Base-by-base conservation (phyloP, 2,113 vertebrate genomes). In the Megatriorchis doriae region DNA sequence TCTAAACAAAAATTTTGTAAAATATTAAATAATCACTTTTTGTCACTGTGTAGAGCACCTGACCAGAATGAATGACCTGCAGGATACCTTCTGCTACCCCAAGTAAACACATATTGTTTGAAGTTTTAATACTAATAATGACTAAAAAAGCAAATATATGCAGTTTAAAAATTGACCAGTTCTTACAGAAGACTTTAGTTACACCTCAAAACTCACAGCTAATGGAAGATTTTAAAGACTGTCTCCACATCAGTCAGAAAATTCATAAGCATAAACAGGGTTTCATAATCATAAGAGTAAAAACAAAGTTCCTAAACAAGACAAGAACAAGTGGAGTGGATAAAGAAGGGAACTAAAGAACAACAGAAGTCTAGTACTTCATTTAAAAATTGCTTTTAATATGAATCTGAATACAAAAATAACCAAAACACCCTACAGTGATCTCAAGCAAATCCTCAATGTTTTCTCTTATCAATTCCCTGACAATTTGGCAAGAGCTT, bases 401-500 rank as follows among this genome's bases (percentile, higher is more conserved):
- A 78, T 22, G 90, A 77, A 94, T 47, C 32, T 61, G 32, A 91
- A 90, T 88, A 94, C 58, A 96, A 95, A 95, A 96, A 90, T 80
- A 93, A 87, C 10, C 20, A 66, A 40, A 55, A 88, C 13, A 42
- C 17, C 3, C 18, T 43, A 50, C 9, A 84, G 61, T 36, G 26
- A 73, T 55, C 7, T 50, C 43, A 67, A 81, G 86, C 45, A 77
- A 83, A 74, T 59, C 40, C 8, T 38, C 67, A 38, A 71, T 7
- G 16, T 71, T 75, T 58, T 50, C 32, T 90, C 90, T 96, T 97
- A 45, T 97, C 68, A 97, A 74, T 98, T 98, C 48, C 98, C 98
- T 43, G 98, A 98, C 45, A 99, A 95, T 81, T 97, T 98, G 77
- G 95, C 97, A 95, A 99, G 98, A 1, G 98, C 98, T 18, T 98